These are phyloP conservation scores for Tetraodon nigroviridis DNA, from an alignment of 2,113 vertebrate genomes.

Conservation along the genomic window DNA sequence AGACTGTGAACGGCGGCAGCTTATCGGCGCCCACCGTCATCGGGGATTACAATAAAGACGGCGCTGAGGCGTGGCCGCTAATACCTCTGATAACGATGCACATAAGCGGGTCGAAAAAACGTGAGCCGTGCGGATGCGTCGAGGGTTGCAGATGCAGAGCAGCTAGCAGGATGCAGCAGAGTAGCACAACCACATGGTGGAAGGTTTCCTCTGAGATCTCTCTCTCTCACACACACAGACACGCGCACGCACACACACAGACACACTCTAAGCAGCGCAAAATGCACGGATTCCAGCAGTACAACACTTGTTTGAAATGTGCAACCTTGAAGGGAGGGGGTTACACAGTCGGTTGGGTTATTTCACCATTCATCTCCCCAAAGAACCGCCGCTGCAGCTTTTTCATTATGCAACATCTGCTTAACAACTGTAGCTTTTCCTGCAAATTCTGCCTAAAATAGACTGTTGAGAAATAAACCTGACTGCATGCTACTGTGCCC, in stretches of 20 bases:
- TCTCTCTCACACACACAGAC: constrained; percentile 24
- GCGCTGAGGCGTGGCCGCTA: constrained; percentile 12
- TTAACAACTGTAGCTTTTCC: constrained; percentile 37
- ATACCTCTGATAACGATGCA: constrained; percentile 33
- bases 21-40: constrained; percentile 20
- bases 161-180: constrained; percentile 55
- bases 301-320: not conserved
- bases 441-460: constrained; percentile 25
- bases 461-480: constrained; percentile 11
- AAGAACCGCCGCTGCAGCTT: constrained; percentile 9
- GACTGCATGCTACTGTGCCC: constrained; percentile 15
- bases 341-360: not conserved
- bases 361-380: not conserved
- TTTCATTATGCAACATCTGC: constrained; percentile 30
- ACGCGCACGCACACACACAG: constrained; percentile 15
- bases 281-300: constrained; percentile 4
- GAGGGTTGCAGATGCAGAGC: constrained; percentile 43
- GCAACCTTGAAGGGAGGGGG: not conserved
- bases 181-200: constrained; percentile 61
- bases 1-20: constrained; percentile 8
- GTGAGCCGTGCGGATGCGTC: constrained; percentile 28
- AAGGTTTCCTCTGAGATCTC: constrained; percentile 48
- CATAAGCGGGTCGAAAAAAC: constrained; percentile 59
- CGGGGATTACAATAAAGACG: constrained; percentile 33
- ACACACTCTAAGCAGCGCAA: not conserved